Evolutionary conservation across 1,140 invertebrate species (phyloP).

Genomic region (Cydia amplana): DNA sequence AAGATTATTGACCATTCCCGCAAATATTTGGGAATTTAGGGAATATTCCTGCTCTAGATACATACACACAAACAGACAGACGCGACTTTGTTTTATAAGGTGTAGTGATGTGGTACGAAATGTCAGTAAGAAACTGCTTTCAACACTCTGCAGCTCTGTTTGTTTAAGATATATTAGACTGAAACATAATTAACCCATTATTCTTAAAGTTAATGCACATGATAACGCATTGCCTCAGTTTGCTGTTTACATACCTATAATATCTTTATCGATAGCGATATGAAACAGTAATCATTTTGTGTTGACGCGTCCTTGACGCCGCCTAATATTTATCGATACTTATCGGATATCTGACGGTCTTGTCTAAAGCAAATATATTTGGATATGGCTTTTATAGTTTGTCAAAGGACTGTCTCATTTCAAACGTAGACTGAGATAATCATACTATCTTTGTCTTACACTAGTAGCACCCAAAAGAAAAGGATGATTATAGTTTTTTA

Average conservation of each 20-base stretch:
- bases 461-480: too few relatives aligned
- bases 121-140: background rate
- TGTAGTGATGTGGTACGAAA: background rate
- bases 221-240: slow-evolving; percentile 19
- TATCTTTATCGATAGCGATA: slow-evolving; percentile 18
- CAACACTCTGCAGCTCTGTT: background rate
- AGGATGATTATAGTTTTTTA: too few relatives aligned
- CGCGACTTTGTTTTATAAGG: too few relatives aligned
- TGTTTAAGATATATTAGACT: background rate
- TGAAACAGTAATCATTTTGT: background rate
- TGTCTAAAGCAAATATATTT: background rate
- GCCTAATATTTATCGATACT: slow-evolving; percentile 26
- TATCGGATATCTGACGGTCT: slow-evolving; percentile 7
- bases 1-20: background rate
- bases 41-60: background rate
- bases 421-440: too few relatives aligned
- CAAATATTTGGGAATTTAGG: background rate
- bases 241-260: slow-evolving; percentile 27
- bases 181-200: background rate
- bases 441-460: too few relatives aligned
- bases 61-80: too few relatives aligned
- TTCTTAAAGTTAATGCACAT: slow-evolving; percentile 18
- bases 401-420: too few relatives aligned
- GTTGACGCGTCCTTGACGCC: slow-evolving; percentile 20
- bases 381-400: background rate